Base-by-base conservation (phyloP, 1,140 invertebrate species). In the Saxidomus purpurata region DNA sequence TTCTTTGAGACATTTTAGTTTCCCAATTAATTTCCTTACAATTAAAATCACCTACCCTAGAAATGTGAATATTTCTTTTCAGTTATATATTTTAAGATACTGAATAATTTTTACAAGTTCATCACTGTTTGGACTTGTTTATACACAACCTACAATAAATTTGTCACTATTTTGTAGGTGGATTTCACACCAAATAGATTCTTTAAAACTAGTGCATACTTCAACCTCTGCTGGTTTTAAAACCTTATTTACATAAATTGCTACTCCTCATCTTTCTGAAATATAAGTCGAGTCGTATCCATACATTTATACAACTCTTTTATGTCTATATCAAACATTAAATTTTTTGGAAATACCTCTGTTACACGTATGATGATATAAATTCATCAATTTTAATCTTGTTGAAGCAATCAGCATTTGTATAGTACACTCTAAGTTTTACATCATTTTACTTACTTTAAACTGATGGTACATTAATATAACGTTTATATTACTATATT, bases 1-100 rank as follows among this genome's bases (percentile, higher is more conserved):
- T n/a, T n/a, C n/a, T n/a, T n/a, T n/a, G n/a, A n/a, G 85, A 31
- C 49, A 59, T 86, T 43, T 17, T 69, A 67, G 19, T 76, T 19
- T 17, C 52, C 55, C 6, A 86, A 25, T 55, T 52, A 9, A n/a
- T 86, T 40, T 55, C 6, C 22, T 28, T 55, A 74, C 22, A 47
- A n/a, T n/a, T n/a, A n/a, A n/a, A n/a, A n/a, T n/a, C n/a, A n/a
- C n/a, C n/a, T n/a, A n/a, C n/a, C n/a, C n/a, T 28, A 67, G 17
- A 22, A 38, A 31, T 3, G 34, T 8, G 13, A 28, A n/a, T n/a
- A n/a, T n/a, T n/a, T n/a, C 19, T n/a, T 1, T 25, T 17, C 67
- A 8, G 31, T 36, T 15, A n/a, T 36, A 15, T 6, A n/a, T 40
- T 9, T 71, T 13, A 19, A 71, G 67, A 17, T 17, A 3, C n/a